Evolutionary conservation across 2,113 vertebrate species (phyloP).

Genomic region (Hemiscyllium ocellatum): DNA sequence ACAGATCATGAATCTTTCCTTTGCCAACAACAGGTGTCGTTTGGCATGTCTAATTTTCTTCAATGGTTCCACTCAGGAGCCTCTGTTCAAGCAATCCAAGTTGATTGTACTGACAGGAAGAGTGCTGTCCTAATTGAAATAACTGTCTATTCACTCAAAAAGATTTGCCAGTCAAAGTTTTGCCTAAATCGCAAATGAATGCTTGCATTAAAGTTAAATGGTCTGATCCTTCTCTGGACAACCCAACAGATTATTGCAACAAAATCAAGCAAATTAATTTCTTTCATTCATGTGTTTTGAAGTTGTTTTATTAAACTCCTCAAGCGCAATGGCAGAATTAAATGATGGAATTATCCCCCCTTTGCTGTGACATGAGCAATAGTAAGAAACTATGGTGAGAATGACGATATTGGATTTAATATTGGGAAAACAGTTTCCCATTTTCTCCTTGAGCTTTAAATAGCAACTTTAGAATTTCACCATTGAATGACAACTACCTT

Average conservation of each 20-base stretch:
- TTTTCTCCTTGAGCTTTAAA: too few relatives aligned
- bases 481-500: too few relatives aligned
- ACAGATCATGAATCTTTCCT: neutral
- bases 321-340: too few relatives aligned
- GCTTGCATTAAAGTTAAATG: neutral
- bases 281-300: too few relatives aligned
- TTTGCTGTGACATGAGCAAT: too few relatives aligned
- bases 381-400: too few relatives aligned
- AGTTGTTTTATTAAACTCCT: too few relatives aligned
- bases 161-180: neutral
- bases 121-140: neutral
- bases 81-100: neutral
- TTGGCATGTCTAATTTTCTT: neutral
- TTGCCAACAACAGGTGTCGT: neutral
- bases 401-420: too few relatives aligned
- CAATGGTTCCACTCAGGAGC: neutral
- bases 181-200: neutral
- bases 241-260: neutral
- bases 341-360: too few relatives aligned
- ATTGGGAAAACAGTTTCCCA: too few relatives aligned
- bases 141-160: neutral
- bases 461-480: too few relatives aligned
- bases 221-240: neutral
- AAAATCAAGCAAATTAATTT: neutral
- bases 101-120: neutral